These are phyloP conservation scores for Menura novaehollandiae DNA, from an alignment of 2,113 vertebrate genomes.

Conservation along the genomic window DNA sequence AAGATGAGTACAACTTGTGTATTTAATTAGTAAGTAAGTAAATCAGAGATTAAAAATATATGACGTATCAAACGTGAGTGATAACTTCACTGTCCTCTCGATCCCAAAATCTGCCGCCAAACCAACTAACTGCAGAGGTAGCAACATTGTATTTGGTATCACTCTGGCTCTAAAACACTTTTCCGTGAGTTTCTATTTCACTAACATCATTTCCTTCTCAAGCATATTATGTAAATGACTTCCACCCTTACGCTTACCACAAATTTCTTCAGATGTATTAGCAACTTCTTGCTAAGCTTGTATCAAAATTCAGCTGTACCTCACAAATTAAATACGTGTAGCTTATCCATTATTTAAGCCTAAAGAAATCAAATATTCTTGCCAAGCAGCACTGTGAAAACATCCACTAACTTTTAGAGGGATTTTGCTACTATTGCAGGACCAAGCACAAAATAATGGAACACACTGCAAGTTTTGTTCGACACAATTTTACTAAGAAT, in stretches of 20 bases:
- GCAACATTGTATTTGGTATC: not conserved
- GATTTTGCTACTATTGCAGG: not conserved
- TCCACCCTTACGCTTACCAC: not conserved
- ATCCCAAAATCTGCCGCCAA: not conserved
- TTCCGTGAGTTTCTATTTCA: not conserved
- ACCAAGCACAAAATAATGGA: not conserved
- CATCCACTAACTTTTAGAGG: not conserved
- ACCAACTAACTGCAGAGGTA: not conserved
- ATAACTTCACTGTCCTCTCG: not conserved
- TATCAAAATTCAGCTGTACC: not conserved
- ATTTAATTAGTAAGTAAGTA: not conserved
- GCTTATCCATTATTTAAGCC: not conserved
- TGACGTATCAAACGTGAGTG: not conserved
- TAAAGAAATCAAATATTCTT: constrained; percentile 4
- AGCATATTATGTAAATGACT: not conserved
- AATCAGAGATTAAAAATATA: not conserved
- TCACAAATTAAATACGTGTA: not conserved
- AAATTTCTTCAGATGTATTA: not conserved
- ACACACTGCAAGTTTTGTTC: not conserved
- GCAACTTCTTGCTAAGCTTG: not conserved
- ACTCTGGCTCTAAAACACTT: not conserved
- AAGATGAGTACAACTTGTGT: not conserved
- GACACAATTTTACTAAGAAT: not conserved
- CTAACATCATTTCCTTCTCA: not conserved
- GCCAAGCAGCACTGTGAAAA: not conserved